Percentiles rank a stretch among this genome's conserved stretches.
Conservation (phyloP, 1,140 invertebrate genomes). For the Drosophila rhopaloa region DNA sequence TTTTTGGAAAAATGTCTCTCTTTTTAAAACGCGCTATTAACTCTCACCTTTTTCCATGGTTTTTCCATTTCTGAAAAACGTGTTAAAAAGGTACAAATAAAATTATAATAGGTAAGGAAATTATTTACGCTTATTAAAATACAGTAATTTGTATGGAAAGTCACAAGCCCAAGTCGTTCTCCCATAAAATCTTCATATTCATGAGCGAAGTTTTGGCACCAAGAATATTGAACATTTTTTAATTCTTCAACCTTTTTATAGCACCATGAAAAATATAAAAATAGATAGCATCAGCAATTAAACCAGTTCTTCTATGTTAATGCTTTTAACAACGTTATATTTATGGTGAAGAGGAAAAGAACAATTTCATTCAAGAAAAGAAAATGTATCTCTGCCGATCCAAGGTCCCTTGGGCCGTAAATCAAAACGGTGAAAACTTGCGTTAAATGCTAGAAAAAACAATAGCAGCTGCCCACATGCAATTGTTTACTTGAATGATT, state of each 20-base stretch:
- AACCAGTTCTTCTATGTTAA: conserved; percentile 8
- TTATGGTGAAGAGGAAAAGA: not conserved
- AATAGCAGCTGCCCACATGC: conserved; percentile 40
- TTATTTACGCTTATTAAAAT: not conserved
- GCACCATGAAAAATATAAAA: no score
- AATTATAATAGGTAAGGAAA: no score
- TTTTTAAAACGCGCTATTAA: no score
- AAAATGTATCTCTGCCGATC: conserved; percentile 9
- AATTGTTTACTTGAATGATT: conserved; percentile 58
- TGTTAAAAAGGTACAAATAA: no score
- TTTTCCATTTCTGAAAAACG: no score
- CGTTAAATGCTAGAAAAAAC: conserved; percentile 22
- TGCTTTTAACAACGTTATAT: not conserved
- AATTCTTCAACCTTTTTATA: conserved; percentile 1
- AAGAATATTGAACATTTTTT: not conserved
- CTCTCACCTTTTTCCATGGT: no score
- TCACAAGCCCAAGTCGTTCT: not conserved
- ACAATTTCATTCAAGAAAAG: conserved; percentile 21
- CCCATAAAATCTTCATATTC: not conserved
- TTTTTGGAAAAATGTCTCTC: no score
- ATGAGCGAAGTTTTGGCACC: conserved; percentile 4
- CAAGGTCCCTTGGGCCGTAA: conserved; percentile 46
- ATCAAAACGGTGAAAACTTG: conserved; percentile 36
- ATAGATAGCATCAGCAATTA: not conserved
- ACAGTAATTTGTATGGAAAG: not conserved